phyloP scores from a whole-genome alignment of 2,113 vertebrate genomes.

The Meles meles region DNA sequence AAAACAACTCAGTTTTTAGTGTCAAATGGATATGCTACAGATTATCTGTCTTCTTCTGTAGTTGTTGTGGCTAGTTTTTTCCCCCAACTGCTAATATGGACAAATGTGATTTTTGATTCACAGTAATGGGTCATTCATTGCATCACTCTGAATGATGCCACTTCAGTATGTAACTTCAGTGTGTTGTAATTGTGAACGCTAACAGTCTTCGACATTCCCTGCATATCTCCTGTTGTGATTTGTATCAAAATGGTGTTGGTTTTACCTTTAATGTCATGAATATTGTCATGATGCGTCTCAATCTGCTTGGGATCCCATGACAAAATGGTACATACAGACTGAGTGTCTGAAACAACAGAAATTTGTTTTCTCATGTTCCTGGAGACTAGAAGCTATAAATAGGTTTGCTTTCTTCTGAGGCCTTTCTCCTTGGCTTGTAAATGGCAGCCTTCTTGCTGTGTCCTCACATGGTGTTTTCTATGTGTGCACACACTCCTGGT shows the following conservation, averaged over 20 bases:
- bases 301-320: background rate
- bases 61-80: background rate
- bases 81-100: background rate
- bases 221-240: background rate
- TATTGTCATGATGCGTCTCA: background rate
- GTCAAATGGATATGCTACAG: background rate
- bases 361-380: constrained; percentile 5
- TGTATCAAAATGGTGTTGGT: background rate
- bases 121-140: background rate
- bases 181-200: background rate
- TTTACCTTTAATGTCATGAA: background rate
- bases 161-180: background rate
- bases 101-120: background rate
- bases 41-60: background rate
- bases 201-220: background rate
- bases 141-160: background rate
- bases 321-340: background rate
- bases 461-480: background rate
- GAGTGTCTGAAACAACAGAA: background rate
- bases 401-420: background rate
- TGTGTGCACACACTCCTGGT: background rate
- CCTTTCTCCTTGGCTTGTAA: background rate
- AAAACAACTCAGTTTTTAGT: background rate
- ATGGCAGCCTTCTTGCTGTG: background rate
- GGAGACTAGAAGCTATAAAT: background rate